Percentiles rank a stretch among this genome's conserved stretches.
These are phyloP conservation scores for Corapipo altera DNA, from an alignment of 2,113 vertebrate species.

Conservation along the genomic window DNA sequence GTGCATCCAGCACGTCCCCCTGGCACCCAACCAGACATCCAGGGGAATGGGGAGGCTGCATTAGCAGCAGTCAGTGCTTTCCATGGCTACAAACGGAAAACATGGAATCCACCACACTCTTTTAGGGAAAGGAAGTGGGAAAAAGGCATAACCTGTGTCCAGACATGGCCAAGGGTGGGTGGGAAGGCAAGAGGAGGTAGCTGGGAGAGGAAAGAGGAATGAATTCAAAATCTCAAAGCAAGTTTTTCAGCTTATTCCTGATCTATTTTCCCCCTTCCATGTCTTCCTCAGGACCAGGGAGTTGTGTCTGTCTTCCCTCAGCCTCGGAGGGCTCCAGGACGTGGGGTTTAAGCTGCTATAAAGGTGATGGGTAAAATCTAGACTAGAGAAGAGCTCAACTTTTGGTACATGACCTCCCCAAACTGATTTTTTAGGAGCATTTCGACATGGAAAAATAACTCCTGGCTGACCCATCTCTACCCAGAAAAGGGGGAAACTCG, in stretches of 20 bases:
- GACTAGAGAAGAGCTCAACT: not conserved
- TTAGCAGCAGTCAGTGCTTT: not conserved
- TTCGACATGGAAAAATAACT: not conserved
- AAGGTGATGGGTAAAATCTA: not conserved
- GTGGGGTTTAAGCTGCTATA: not conserved
- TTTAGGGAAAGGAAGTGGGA: not conserved
- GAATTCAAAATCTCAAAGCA: not conserved
- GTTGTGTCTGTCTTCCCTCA: not conserved
- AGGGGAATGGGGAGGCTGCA: not conserved
- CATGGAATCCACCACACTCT: not conserved
- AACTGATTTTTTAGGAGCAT: not conserved
- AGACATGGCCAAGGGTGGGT: accelerated
- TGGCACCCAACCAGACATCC: accelerated
- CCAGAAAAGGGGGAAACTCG: not conserved
- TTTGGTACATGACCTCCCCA: not conserved
- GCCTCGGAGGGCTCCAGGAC: not conserved
- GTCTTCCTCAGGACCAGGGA: too few species aligned
- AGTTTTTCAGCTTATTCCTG: not conserved
- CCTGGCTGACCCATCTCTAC: not conserved
- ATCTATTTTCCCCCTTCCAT: not conserved
- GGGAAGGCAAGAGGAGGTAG: not conserved
- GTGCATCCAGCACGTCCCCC: accelerated
- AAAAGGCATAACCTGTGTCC: not conserved
- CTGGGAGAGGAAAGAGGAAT: not conserved
- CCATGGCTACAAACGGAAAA: constrained; percentile 4